Conservation (phyloP, 2,797 vertebrate species). For the Anguilla marmorata region DNA sequence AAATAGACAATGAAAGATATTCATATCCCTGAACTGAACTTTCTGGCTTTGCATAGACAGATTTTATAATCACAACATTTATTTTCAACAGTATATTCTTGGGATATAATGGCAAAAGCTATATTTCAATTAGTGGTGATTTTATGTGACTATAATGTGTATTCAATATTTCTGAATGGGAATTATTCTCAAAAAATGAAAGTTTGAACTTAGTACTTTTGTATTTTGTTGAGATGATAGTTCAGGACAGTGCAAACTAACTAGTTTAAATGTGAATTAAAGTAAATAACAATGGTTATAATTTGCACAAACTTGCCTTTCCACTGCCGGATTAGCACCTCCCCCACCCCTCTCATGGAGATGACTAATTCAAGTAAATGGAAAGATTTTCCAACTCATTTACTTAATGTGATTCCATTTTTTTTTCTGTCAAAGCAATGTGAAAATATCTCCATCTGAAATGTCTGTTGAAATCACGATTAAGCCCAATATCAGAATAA, state of each 20-base stretch:
- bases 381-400: neutral
- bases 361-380: neutral
- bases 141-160: neutral
- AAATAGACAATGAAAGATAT: conserved; percentile 22
- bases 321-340: neutral
- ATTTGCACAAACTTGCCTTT: neutral
- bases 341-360: neutral
- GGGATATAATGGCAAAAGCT: neutral
- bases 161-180: neutral
- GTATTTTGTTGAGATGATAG: neutral
- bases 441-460: neutral
- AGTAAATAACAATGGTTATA: neutral
- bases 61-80: neutral
- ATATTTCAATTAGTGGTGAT: neutral
- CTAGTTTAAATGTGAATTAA: neutral
- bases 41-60: neutral
- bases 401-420: neutral
- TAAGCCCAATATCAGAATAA: neutral
- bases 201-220: neutral
- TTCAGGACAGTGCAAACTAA: neutral
- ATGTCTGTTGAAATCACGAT: neutral
- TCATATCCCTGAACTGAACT: neutral
- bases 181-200: neutral
- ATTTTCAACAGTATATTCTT: neutral
- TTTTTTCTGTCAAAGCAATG: neutral